Base-by-base conservation (phyloP, 2,888 invertebrate genomes). In the Cephus pulcher region DNA sequence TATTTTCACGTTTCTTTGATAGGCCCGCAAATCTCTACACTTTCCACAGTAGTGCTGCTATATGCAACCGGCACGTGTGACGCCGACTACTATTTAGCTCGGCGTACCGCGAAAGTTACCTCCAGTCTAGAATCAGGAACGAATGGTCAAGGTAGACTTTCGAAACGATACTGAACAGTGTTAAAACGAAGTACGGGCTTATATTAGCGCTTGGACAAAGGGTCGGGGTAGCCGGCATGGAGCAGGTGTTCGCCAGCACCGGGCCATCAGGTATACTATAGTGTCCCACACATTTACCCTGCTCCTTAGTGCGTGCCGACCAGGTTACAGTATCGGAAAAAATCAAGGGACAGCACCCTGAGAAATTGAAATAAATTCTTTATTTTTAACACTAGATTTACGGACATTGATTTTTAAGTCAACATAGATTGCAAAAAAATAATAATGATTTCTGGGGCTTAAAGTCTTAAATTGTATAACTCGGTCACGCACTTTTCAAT, bases 181-280 rank as follows among this genome's bases (percentile, higher is more conserved):
- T 71, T 71, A 82, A 79, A 78, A 77, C 76, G 83, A 83, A 81
- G 85, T 86, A 84, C 84, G 84, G 84, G 84, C 88, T 89, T 90
- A 89, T 90, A 90, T 88, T 82, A 87, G 82, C 82, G 80, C 79
- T 81, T 82, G 87, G 85, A 86, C 86, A 89, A 88, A 88, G 85
- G 85, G 82, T 79, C 80, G 79, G 83, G 77, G 81, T 79, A 79
- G 84, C 85, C 84, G 83, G 80, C 81, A 83, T 80, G 82, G 86
- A 87, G 89, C 90, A 90, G 90, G 90, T 90, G 90, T 90, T 89
- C 86, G 83, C 82, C 82, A 85, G 86, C 87, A 88, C 87, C 88
- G 87, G 88, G 88, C 89, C 86, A 85, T 85, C 88, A 86, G 88
- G 86, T 88, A 88, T 86, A 84, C 83, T 80, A 75, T 76, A 78